Conservation (phyloP, 2,797 vertebrate species). For the Pangasius mekongensis region DNA sequence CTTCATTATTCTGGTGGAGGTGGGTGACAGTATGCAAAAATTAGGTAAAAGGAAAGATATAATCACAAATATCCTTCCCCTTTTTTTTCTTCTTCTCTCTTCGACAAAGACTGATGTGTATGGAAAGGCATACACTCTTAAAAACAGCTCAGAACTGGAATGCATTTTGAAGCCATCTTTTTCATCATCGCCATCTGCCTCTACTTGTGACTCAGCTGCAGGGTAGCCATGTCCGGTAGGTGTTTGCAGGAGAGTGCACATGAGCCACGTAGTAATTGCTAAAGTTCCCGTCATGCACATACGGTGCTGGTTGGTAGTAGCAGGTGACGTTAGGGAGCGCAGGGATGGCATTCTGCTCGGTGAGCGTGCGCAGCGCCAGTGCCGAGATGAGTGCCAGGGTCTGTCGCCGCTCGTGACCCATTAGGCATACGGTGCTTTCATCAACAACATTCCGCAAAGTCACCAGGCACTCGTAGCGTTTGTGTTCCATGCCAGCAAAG, state of each 20-base stretch:
- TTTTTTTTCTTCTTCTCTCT: constrained; percentile 40
- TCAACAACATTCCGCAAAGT: constrained; percentile 91
- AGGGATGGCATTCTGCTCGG: constrained; percentile 91
- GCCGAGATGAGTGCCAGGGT: constrained; percentile 92
- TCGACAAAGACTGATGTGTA: background rate
- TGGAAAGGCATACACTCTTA: background rate
- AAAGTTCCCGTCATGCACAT: constrained; percentile 86
- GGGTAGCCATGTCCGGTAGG: constrained; percentile 86
- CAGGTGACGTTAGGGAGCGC: constrained; percentile 88
- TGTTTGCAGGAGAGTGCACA: constrained; percentile 83
- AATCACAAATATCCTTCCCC: background rate
- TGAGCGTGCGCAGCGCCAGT: constrained; percentile 86
- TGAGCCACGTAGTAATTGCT: constrained; percentile 92
- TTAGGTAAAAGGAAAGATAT: constrained; percentile 54
- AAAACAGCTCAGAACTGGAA: constrained; percentile 14
- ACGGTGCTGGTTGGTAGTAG: constrained; percentile 89
- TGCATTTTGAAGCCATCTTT: background rate
- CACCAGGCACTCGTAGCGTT: constrained; percentile 93
- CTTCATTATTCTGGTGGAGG: constrained; percentile 69
- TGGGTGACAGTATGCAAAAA: constrained; percentile 54
- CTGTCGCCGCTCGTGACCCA: constrained; percentile 95
- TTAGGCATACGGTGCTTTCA: constrained; percentile 96
- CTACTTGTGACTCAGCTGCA: constrained; percentile 73
- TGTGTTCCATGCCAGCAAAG: constrained; percentile 89
- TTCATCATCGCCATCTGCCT: constrained; percentile 1